phyloP scores from a whole-genome alignment of 1,140 invertebrate species.

The Elymnias hypermnestra region DNA sequence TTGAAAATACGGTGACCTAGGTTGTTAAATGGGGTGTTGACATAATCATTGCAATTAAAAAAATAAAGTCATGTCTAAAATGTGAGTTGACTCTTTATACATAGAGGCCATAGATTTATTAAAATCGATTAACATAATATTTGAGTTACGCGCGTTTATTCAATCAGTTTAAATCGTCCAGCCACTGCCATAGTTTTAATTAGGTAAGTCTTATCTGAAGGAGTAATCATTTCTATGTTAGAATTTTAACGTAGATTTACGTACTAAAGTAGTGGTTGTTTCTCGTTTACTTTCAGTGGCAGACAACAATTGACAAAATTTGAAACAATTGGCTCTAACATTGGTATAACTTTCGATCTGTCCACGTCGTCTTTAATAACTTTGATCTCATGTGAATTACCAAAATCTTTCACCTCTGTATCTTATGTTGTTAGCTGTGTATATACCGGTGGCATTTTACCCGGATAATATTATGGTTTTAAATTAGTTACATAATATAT shows the following conservation, averaged over 20 bases:
- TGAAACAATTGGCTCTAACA: constrained; percentile 1
- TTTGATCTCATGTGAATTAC: constrained; percentile 59
- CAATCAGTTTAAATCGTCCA: constrained; percentile 27
- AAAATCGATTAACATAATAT: too few species aligned
- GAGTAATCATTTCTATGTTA: constrained; percentile 2
- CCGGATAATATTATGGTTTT: background rate
- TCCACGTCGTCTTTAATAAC: constrained; percentile 22
- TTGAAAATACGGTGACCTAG: too few species aligned
- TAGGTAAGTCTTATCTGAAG: constrained; percentile 18
- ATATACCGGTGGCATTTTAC: too few species aligned
- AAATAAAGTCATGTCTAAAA: too few species aligned
- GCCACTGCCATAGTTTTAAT: constrained; percentile 60
- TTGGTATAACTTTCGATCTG: constrained; percentile 8
- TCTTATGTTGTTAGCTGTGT: constrained; percentile 12
- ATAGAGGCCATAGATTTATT: too few species aligned
- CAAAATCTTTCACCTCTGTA: constrained; percentile 37
- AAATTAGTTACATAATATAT: constrained; percentile 4
- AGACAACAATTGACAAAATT: too few species aligned
- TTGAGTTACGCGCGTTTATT: constrained; percentile 2
- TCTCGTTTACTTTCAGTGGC: constrained; percentile 14
- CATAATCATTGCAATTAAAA: too few species aligned
- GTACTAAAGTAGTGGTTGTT: constrained; percentile 1
- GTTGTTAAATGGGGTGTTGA: too few species aligned
- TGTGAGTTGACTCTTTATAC: too few species aligned
- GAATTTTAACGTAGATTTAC: constrained; percentile 7